A percentile compares a stretch with the other conserved stretches of the same genome.
Conservation (phyloP, 2,797 vertebrate species). For the Rhabdomys pumilio region DNA sequence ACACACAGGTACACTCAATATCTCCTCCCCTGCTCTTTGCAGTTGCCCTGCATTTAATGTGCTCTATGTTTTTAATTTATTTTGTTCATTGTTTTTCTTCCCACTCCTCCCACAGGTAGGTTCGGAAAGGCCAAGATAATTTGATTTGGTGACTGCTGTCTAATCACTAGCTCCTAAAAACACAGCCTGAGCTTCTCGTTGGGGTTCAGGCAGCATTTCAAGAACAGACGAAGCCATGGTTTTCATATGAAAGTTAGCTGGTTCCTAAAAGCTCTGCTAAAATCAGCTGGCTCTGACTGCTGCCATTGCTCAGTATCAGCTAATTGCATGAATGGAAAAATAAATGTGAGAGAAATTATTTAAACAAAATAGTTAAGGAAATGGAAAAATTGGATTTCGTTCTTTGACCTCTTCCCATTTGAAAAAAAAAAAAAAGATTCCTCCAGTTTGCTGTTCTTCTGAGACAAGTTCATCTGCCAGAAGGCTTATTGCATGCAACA, state of each 20-base stretch:
- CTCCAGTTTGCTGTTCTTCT: not conserved
- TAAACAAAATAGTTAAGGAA: constrained; percentile 22
- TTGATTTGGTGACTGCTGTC: not conserved
- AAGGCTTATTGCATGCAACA: not conserved
- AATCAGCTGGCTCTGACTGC: not conserved
- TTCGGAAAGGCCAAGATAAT: not conserved
- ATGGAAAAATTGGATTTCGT: not conserved
- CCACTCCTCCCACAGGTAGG: not conserved
- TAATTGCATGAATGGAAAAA: not conserved
- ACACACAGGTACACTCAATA: not conserved
- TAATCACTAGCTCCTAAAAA: not conserved
- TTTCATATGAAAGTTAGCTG: not conserved
- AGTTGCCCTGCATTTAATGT: not conserved
- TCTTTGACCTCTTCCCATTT: not conserved
- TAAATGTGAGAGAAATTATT: constrained; percentile 5
- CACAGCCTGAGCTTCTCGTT: not conserved
- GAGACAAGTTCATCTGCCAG: not conserved
- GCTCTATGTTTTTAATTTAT: not conserved
- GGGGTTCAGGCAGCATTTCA: not conserved
- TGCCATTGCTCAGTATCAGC: not conserved
- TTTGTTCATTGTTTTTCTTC: not conserved
- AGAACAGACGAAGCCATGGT: not conserved
- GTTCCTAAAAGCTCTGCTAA: not conserved
- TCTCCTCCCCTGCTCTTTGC: not conserved
- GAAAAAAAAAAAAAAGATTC: not conserved